Evolutionary conservation across 2,797 vertebrate genomes (phyloP).

Genomic region (Psittacula derbiana): DNA sequence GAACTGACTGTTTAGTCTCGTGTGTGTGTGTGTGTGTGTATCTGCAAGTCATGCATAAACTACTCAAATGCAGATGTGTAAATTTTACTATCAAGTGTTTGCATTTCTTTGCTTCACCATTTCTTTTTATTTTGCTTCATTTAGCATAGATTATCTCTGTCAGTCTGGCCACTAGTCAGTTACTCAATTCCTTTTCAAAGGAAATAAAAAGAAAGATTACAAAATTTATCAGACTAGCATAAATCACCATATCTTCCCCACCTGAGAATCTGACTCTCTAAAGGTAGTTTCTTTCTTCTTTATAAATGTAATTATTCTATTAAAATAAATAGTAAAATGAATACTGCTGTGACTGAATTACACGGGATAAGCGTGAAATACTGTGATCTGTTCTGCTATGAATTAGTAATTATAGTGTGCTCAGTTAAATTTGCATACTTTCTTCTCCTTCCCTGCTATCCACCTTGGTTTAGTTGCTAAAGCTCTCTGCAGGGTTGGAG

Average conservation of each 20-base stretch:
- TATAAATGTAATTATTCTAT: slow-evolving; percentile 60
- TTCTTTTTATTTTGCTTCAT: slow-evolving; percentile 1
- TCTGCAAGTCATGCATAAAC: neutral
- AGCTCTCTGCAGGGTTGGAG: neutral
- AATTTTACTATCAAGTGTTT: neutral
- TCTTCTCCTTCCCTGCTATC: neutral
- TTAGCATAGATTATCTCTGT: neutral
- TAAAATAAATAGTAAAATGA: slow-evolving; percentile 50
- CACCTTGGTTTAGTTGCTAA: neutral
- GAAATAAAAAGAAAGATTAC: neutral
- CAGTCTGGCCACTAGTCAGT: slow-evolving; percentile 10
- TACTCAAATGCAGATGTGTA: neutral
- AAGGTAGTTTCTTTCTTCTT: slow-evolving; percentile 25
- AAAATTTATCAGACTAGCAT: slow-evolving; percentile 9
- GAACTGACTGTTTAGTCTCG: neutral
- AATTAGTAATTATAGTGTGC: slow-evolving; percentile 29
- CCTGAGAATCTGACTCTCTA: slow-evolving; percentile 50
- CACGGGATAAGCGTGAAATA: slow-evolving; percentile 46
- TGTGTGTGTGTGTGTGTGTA: neutral
- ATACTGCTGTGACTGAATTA: slow-evolving; percentile 52
- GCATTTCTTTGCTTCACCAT: neutral
- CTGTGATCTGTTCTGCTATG: slow-evolving; percentile 40
- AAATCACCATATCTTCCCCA: slow-evolving; percentile 48
- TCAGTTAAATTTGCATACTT: slow-evolving; percentile 14
- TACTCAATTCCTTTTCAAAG: slow-evolving; percentile 18